These are phyloP conservation scores for Rotaria magnacalcarata DNA, from an alignment of 2,888 invertebrate genomes.

Conservation along the genomic window DNA sequence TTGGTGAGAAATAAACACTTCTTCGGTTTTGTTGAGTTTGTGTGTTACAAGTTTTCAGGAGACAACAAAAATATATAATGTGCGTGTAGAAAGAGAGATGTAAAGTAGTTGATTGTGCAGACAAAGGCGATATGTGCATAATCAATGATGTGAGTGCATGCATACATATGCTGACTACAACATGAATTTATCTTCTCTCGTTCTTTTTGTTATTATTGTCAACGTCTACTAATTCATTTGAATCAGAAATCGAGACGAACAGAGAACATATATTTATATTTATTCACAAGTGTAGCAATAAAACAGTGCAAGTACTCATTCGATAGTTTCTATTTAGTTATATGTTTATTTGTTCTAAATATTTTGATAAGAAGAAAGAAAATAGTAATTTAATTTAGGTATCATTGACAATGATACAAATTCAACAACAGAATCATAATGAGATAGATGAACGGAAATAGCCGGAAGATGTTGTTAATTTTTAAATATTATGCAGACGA, in stretches of 20 bases:
- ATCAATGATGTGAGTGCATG: background rate
- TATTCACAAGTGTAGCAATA: background rate
- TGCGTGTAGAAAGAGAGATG: background rate
- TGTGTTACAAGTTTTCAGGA: background rate
- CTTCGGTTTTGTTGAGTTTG: background rate
- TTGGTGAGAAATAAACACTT: background rate
- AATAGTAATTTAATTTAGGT: background rate
- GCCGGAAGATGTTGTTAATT: background rate
- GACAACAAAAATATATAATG: background rate
- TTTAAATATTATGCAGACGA: background rate
- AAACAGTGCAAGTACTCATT: background rate
- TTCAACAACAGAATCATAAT: no score
- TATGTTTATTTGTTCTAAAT: background rate
- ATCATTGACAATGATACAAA: background rate
- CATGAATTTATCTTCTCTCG: background rate
- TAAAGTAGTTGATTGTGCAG: background rate
- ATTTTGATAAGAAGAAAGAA: background rate
- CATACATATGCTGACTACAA: background rate
- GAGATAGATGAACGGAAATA: background rate
- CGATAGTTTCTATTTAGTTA: background rate
- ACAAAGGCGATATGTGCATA: background rate
- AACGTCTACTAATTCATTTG: background rate
- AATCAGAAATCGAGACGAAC: background rate
- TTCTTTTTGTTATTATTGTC: background rate
- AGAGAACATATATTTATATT: background rate